These are phyloP conservation scores for Carollia perspicillata DNA, from an alignment of 2,113 vertebrate genomes.

Conservation along the genomic window DNA sequence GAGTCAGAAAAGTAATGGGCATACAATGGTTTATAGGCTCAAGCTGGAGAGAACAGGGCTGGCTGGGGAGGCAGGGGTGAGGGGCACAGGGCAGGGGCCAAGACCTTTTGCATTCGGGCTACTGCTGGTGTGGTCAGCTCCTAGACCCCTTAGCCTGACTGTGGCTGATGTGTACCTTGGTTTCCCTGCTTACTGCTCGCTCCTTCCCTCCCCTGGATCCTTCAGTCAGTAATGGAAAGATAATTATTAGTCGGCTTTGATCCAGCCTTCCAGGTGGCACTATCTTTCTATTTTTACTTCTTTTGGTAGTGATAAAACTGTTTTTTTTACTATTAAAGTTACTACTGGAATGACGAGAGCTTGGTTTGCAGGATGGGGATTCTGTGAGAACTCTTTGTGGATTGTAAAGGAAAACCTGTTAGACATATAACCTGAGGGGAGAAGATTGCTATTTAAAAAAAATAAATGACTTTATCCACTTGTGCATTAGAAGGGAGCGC, in stretches of 20 bases:
- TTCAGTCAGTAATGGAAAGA: neutral
- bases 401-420: neutral
- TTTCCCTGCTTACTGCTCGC: neutral
- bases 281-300: neutral
- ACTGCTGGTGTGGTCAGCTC: neutral
- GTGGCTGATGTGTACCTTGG: neutral
- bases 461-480: conserved; percentile 45
- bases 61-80: neutral
- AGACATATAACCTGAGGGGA: neutral
- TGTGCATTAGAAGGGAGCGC: neutral
- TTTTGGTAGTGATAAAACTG: conserved; percentile 4
- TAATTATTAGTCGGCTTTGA: neutral
- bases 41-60: neutral
- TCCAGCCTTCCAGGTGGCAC: neutral
- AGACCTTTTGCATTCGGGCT: too few species aligned
- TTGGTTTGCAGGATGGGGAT: neutral
- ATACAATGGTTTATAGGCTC: neutral
- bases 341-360: neutral
- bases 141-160: neutral
- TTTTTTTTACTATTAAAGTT: conserved; percentile 26
- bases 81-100: neutral
- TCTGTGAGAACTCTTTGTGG: neutral
- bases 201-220: neutral
- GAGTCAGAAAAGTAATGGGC: neutral
- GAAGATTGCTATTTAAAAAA: conserved; percentile 42